phyloP scores from a whole-genome alignment of 2,888 invertebrate species.

The Smittia aterrima region DNA sequence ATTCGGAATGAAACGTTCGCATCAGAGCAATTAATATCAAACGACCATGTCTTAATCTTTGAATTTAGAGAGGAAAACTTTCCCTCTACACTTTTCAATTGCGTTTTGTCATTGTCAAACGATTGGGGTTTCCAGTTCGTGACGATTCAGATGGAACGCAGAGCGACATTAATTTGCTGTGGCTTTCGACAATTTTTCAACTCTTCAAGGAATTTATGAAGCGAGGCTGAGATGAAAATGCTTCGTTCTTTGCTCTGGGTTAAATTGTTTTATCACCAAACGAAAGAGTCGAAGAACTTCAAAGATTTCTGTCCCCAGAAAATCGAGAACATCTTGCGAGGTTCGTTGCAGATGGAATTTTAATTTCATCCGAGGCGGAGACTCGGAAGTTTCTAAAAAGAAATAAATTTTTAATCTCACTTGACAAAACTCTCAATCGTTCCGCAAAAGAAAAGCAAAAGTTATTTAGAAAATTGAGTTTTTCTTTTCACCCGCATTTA shows the following conservation, averaged over 20 bases:
- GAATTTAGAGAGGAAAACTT: not conserved
- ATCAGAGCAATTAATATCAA: conserved; percentile 2
- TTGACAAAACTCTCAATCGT: not conserved
- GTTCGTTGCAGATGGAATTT: not conserved
- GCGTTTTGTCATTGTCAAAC: conserved; percentile 14
- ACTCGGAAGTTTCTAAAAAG: too few relatives aligned
- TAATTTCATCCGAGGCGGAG: conserved; percentile 10
- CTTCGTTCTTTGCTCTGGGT: not conserved
- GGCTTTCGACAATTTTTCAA: conserved; percentile 21
- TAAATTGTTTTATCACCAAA: not conserved
- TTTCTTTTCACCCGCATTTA: not conserved
- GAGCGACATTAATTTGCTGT: conserved; percentile 22
- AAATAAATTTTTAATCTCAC: not conserved
- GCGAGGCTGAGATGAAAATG: not conserved
- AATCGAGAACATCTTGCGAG: not conserved
- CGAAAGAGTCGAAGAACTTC: not conserved
- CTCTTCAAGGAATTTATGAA: not conserved
- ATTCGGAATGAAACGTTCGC: not conserved
- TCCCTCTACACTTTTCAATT: not conserved
- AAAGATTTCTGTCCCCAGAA: not conserved
- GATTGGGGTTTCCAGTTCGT: conserved; percentile 8
- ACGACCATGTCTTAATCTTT: conserved; percentile 6
- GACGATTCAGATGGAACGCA: not conserved
- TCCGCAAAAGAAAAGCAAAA: conserved; percentile 10
- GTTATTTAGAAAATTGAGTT: conserved; percentile 6